Percentiles rank a stretch among this genome's conserved stretches.
phyloP scores from a whole-genome alignment of 2,113 vertebrate genomes.

The Scophthalmus maximus region DNA sequence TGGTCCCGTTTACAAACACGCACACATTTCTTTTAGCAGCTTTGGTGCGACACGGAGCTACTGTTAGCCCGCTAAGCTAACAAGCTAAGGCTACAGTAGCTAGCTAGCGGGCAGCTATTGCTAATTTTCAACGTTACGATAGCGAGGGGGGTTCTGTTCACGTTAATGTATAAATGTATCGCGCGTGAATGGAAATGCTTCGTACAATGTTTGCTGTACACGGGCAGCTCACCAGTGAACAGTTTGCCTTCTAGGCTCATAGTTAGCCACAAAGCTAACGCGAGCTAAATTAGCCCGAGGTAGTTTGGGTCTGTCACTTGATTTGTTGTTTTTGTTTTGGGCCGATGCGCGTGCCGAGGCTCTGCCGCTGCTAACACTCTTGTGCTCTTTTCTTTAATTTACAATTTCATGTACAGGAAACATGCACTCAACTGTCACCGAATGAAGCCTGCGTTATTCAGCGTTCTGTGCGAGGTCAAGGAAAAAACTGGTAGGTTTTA shows the following conservation, averaged over 20 bases:
- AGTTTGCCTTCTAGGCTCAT: background rate
- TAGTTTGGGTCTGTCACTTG: slow-evolving; percentile 8
- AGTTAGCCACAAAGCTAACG: slow-evolving; percentile 33
- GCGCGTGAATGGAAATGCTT: too few species aligned
- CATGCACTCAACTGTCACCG: slow-evolving; percentile 87
- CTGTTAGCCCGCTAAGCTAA: slow-evolving; percentile 67
- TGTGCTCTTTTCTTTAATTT: background rate
- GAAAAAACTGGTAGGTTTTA: slow-evolving; percentile 83
- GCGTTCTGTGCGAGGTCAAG: slow-evolving; percentile 87
- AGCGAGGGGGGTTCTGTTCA: too few species aligned
- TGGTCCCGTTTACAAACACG: slow-evolving; percentile 1
- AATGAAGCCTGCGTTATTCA: slow-evolving; percentile 88
- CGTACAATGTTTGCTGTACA: too few species aligned
- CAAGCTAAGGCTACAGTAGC: slow-evolving; percentile 33
- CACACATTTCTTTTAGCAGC: background rate
- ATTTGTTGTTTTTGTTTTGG: slow-evolving; percentile 21
- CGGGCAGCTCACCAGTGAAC: background rate
- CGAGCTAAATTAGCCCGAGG: slow-evolving; percentile 36
- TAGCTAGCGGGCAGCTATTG: background rate
- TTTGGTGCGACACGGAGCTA: slow-evolving; percentile 15
- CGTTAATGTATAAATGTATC: too few species aligned
- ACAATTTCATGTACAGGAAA: slow-evolving; percentile 77
- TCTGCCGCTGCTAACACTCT: too few species aligned
- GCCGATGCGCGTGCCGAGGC: background rate
- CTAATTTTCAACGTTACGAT: background rate